These are phyloP conservation scores for Dryobotodes eremita DNA, from an alignment of 2,888 invertebrate genomes.

Conservation along the genomic window DNA sequence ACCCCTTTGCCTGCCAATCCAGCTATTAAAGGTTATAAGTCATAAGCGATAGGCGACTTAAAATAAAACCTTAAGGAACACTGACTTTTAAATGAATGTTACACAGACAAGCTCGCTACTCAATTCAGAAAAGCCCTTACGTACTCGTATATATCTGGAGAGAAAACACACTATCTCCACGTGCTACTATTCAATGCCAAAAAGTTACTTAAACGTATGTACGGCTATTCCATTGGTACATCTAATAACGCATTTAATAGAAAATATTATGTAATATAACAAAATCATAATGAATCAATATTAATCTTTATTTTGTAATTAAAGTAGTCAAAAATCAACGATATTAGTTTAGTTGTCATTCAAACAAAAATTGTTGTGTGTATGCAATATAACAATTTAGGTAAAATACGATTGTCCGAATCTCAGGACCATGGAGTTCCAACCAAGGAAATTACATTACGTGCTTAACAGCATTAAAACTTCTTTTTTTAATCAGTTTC, in stretches of 20 bases:
- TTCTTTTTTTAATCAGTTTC: neutral
- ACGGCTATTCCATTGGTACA: neutral
- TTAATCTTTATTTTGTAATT: neutral
- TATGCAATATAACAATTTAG: too few species aligned
- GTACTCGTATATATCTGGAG: neutral
- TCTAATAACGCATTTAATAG: neutral
- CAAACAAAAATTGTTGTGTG: neutral
- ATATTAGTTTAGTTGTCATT: neutral
- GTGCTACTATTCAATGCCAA: too few species aligned
- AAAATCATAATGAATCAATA: neutral
- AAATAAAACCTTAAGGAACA: neutral
- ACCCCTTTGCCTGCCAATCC: constrained; percentile 59
- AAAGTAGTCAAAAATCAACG: neutral
- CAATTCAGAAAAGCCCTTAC: neutral
- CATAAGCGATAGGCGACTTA: constrained; percentile 28
- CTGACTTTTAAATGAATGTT: neutral
- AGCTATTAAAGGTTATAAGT: constrained; percentile 32
- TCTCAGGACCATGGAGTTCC: neutral
- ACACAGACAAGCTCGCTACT: neutral
- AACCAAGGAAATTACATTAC: neutral
- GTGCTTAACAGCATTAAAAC: neutral
- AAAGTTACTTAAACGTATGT: neutral
- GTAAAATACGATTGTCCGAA: too few species aligned
- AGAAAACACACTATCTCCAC: neutral
- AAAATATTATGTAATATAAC: neutral